Percentiles rank a stretch among this genome's conserved stretches.
Conservation (phyloP, 2,797 vertebrate genomes). For the Crocidura indochinensis region DNA sequence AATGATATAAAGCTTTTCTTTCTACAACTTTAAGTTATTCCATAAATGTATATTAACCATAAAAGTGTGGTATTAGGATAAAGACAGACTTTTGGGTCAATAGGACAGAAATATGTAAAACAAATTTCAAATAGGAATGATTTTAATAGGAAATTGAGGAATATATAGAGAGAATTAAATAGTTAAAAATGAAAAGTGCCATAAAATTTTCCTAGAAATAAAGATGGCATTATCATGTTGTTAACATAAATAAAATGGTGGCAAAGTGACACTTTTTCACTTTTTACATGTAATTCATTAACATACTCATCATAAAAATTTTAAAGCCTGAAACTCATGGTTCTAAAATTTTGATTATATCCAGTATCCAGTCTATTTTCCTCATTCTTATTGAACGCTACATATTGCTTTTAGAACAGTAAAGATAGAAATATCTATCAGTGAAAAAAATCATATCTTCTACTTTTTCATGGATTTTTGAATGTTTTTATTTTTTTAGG, state of each 20-base stretch:
- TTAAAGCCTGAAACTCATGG: not conserved
- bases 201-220: not conserved
- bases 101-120: too few species aligned
- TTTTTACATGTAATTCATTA: not conserved
- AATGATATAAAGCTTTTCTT: too few species aligned
- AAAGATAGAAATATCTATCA: not conserved
- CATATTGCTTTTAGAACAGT: not conserved
- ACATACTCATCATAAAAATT: not conserved
- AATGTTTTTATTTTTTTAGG: too few species aligned
- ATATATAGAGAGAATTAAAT: too few species aligned
- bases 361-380: not conserved
- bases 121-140: too few species aligned
- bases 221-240: not conserved
- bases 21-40: too few species aligned
- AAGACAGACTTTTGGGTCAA: too few species aligned
- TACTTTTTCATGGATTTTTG: too few species aligned
- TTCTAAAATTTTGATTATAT: not conserved
- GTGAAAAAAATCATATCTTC: not conserved
- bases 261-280: not conserved
- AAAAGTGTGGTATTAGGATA: too few species aligned
- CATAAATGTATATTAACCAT: too few species aligned
- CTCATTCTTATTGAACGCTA: not conserved
- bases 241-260: not conserved
- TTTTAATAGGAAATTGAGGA: too few species aligned
- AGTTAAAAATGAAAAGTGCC: too few species aligned